These are phyloP conservation scores for Athalia circularis DNA, from an alignment of 2,888 invertebrate genomes.

Conservation along the genomic window DNA sequence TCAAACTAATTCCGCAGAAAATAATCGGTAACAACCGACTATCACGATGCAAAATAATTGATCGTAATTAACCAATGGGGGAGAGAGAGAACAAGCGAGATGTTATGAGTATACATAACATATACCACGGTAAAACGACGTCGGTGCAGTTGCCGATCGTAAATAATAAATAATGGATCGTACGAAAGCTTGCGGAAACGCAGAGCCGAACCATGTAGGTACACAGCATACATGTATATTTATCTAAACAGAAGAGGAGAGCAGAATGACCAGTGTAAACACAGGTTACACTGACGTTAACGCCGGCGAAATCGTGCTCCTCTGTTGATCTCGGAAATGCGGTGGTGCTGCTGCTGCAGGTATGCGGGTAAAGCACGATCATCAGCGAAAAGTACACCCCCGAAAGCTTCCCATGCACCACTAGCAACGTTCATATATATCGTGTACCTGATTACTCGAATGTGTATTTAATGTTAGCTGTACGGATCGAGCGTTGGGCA, in stretches of 20 bases:
- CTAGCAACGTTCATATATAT: too few relatives aligned
- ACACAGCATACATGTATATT: too few relatives aligned
- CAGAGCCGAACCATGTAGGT: neutral
- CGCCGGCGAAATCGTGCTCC: constrained; percentile 19
- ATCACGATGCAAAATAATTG: too few relatives aligned
- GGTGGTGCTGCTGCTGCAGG: too few relatives aligned
- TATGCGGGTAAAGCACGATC: too few relatives aligned
- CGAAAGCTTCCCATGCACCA: too few relatives aligned
- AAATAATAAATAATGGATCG: neutral
- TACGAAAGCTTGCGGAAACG: neutral
- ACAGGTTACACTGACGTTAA: constrained; percentile 34
- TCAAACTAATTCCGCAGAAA: too few relatives aligned
- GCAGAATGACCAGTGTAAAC: constrained; percentile 32
- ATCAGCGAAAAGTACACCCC: too few relatives aligned
- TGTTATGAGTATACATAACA: neutral
- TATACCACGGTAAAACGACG: neutral
- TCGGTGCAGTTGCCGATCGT: neutral
- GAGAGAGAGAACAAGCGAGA: neutral
- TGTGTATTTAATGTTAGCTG: constrained; percentile 13
- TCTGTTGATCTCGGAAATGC: too few relatives aligned
- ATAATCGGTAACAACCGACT: too few relatives aligned
- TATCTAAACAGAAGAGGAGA: neutral
- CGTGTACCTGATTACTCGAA: constrained; percentile 30
- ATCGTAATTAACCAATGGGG: too few relatives aligned
- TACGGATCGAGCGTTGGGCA: constrained; percentile 5